These are phyloP conservation scores for Stichopus horrens DNA, from an alignment of 53 echinoderm and acorn worm genomes.

Conservation along the genomic window DNA sequence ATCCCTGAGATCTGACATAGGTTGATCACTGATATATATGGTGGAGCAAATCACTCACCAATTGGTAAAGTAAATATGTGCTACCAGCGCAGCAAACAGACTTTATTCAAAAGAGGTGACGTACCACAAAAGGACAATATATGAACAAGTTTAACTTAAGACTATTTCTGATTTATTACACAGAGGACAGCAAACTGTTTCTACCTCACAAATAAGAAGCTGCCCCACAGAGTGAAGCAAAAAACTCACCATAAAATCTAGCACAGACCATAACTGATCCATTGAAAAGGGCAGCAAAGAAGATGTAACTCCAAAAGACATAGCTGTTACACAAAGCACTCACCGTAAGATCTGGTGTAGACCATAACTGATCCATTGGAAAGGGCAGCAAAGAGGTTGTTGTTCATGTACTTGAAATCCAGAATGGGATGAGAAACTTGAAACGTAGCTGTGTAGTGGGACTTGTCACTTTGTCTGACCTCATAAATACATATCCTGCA, in stretches of 20 bases:
- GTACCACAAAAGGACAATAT: not conserved
- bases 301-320: slow-evolving; percentile 69
- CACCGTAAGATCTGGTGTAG: slow-evolving; percentile 75
- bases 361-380: slow-evolving; percentile 83
- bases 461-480: slow-evolving; percentile 74
- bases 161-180: slow-evolving; percentile 78
- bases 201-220: slow-evolving; percentile 37
- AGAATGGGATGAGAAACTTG: slow-evolving; percentile 73
- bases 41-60: too few relatives aligned
- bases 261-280: slow-evolving; percentile 80
- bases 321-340: slow-evolving; percentile 21
- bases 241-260: slow-evolving; percentile 67
- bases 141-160: slow-evolving; percentile 18
- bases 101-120: not conserved
- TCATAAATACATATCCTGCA: slow-evolving; percentile 79
- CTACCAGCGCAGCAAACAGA: not conserved
- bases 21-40: too few relatives aligned
- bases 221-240: too few relatives aligned
- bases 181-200: slow-evolving; percentile 75
- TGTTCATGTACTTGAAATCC: slow-evolving; percentile 82
- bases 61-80: too few relatives aligned
- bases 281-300: slow-evolving; percentile 82
- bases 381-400: slow-evolving; percentile 79
- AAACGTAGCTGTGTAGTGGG: slow-evolving; percentile 68
- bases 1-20: too few relatives aligned